phyloP scores from a whole-genome alignment of 1,140 invertebrate genomes.

The Hycleus cichorii region DNA sequence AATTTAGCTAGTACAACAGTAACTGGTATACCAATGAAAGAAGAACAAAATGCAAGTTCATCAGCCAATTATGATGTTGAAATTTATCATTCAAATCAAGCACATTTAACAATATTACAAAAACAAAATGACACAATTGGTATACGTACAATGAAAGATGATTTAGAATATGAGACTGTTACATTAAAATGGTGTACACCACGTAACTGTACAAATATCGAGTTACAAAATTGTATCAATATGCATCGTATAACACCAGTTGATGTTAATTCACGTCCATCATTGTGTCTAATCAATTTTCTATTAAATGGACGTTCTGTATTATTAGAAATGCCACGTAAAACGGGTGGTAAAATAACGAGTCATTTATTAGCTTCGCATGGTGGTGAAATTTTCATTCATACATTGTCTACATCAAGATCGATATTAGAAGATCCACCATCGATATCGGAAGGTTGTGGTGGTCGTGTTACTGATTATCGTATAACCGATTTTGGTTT shows the following conservation, averaged over 20 bases:
- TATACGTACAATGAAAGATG: constrained; percentile 45
- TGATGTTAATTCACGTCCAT: constrained; percentile 90
- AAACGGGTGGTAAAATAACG: constrained; percentile 78
- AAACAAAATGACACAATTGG: constrained; percentile 42
- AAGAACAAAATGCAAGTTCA: constrained; percentile 96
- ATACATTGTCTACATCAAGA: constrained; percentile 76
- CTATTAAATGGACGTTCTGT: constrained; percentile 87
- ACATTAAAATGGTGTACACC: constrained; percentile 96
- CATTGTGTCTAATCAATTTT: constrained; percentile 94
- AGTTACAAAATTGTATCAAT: constrained; percentile 70
- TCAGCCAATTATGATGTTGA: constrained; percentile 98
- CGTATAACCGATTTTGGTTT: constrained; percentile 78
- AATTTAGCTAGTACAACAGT: constrained; percentile 92
- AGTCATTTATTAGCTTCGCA: constrained; percentile 91
- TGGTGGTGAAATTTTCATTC: constrained; percentile 94
- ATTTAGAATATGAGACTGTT: constrained; percentile 56
- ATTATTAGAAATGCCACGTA: constrained; percentile 88
- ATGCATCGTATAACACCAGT: constrained; percentile 90
- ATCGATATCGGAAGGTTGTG: constrained; percentile 87
- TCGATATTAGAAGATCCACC: constrained; percentile 92
- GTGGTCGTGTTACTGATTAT: constrained; percentile 90
- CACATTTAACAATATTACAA: constrained; percentile 72
- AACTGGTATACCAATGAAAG: constrained; percentile 98
- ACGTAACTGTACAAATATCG: constrained; percentile 68
- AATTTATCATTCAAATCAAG: constrained; percentile 79